phyloP scores from a whole-genome alignment of 2,113 vertebrate genomes.

The Pseudopipra pipra region DNA sequence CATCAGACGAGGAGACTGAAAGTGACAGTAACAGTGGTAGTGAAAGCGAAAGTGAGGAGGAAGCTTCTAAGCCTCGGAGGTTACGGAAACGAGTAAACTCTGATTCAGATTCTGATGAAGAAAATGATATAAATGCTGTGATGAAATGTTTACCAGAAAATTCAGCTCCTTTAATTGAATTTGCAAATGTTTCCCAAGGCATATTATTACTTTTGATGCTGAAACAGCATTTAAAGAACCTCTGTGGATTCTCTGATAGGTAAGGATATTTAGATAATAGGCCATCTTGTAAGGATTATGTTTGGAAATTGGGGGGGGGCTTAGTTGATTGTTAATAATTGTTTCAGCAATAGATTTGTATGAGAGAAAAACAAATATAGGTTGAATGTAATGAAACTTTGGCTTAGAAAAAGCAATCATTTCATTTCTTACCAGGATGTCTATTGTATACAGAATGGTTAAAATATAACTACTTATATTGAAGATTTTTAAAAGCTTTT shows the following conservation, averaged over 20 bases:
- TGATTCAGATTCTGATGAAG: slow-evolving; percentile 12
- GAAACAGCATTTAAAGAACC: slow-evolving; percentile 98
- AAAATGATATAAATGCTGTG: slow-evolving; percentile 87
- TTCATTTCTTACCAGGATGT: background rate
- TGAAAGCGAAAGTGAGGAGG: background rate
- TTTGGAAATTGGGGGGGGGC: background rate
- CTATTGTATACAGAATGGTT: background rate
- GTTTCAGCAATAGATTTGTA: background rate
- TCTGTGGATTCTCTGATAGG: slow-evolving; percentile 98
- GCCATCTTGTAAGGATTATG: background rate
- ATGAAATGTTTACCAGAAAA: slow-evolving; percentile 92
- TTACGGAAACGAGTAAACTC: background rate
- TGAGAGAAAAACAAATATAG: background rate
- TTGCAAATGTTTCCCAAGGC: slow-evolving; percentile 96
- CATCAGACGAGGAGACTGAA: background rate
- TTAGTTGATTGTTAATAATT: background rate
- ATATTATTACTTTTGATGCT: slow-evolving; percentile 95
- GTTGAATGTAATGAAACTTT: background rate
- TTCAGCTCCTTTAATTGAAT: slow-evolving; percentile 90
- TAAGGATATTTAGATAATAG: slow-evolving; percentile 45
- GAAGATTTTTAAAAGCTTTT: background rate
- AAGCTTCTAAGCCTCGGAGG: slow-evolving; percentile 8
- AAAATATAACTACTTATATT: background rate
- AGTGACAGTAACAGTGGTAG: background rate
- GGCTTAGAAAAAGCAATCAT: background rate